Evolutionary conservation across 2,113 vertebrate species (phyloP).

Genomic region (Passer montanus): DNA sequence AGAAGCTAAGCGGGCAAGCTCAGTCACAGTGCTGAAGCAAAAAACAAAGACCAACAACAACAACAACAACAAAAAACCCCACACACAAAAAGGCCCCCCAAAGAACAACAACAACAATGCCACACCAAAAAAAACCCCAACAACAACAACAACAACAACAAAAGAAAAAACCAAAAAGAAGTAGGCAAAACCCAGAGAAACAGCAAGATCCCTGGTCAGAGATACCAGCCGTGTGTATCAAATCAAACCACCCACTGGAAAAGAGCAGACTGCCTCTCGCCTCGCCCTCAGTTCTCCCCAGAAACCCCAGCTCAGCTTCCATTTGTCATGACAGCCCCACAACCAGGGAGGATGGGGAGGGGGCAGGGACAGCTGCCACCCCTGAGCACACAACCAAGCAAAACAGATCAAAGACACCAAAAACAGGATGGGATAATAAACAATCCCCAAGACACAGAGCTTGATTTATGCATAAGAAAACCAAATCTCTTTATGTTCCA

Average conservation of each 20-base stretch:
- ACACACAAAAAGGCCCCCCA: not conserved
- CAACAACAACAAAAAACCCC: not conserved
- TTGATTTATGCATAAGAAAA: not conserved
- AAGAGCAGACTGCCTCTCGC: accelerated
- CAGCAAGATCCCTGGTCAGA: not conserved
- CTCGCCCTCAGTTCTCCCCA: accelerated
- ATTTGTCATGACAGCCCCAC: accelerated
- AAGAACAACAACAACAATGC: no score
- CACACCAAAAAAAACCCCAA: no score
- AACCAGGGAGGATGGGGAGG: not conserved
- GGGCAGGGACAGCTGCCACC: not conserved
- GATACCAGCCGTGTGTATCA: accelerated
- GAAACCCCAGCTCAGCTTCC: accelerated
- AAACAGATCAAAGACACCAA: not conserved
- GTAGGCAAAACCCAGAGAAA: not conserved
- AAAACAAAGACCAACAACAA: no score
- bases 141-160: not conserved
- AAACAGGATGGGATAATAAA: not conserved
- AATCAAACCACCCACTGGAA: not conserved
- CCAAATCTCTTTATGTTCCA: not conserved
- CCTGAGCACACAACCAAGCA: not conserved
- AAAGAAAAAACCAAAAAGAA: not conserved
- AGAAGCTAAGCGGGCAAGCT: not conserved
- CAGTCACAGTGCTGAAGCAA: not conserved
- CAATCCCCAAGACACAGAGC: not conserved